Conservation (phyloP, 2,797 vertebrate species). For the Malurus leucopterus region DNA sequence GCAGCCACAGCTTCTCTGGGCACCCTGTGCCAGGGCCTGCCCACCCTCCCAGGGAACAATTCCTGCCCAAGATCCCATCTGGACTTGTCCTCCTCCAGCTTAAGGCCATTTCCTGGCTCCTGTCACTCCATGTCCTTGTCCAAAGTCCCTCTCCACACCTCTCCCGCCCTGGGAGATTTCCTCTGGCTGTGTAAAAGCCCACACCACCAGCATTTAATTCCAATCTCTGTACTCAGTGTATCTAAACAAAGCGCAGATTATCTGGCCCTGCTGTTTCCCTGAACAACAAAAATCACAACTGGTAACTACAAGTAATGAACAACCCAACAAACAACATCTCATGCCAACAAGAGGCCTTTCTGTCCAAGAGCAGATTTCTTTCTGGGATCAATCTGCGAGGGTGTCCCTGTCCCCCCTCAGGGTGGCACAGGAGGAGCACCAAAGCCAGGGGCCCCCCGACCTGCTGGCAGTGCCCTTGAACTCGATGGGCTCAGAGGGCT, state of each 20-base stretch:
- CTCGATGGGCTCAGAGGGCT: too few relatives aligned
- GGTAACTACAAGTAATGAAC: neutral
- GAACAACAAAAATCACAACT: neutral
- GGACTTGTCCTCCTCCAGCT: accelerated
- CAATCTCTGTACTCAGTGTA: too few relatives aligned
- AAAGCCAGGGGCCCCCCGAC: neutral
- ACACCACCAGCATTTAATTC: neutral
- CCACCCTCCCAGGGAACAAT: neutral
- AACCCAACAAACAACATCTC: neutral
- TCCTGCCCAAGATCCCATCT: accelerated
- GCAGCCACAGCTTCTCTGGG: neutral
- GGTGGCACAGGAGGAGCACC: neutral
- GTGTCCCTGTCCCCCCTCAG: neutral
- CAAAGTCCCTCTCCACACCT: neutral
- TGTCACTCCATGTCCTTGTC: neutral
- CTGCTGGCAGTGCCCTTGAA: neutral
- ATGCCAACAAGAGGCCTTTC: neutral
- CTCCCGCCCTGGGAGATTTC: neutral
- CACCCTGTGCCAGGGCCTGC: neutral
- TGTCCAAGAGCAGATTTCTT: neutral
- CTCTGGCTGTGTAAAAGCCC: neutral
- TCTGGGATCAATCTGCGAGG: neutral
- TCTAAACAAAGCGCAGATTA: neutral
- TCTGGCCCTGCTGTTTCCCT: neutral
- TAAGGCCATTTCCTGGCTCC: neutral